These are phyloP conservation scores for Coluber constrictor DNA, from an alignment of 2,797 vertebrate species.

Conservation along the genomic window DNA sequence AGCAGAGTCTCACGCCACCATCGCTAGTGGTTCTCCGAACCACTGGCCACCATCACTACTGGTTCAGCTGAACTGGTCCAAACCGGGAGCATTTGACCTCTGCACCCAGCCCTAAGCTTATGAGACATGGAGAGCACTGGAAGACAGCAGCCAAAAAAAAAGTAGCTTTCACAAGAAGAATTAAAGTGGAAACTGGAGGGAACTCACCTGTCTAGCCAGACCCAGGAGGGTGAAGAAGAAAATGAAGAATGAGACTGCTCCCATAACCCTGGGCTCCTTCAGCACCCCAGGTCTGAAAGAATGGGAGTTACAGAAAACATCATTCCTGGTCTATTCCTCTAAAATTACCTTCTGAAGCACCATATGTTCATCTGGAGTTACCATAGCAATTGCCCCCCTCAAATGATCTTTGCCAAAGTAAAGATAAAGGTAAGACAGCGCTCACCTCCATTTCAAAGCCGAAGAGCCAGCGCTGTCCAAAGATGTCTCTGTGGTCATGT, in stretches of 20 bases:
- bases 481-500: no score
- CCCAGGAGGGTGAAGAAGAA: conserved; percentile 83
- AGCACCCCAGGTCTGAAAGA: conserved; percentile 77
- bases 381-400: background rate
- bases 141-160: background rate
- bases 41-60: no score
- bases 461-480: no score
- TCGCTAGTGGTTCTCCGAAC: no score
- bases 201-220: conserved; percentile 81
- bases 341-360: background rate
- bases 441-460: no score
- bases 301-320: background rate
- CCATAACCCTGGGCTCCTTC: conserved; percentile 86
- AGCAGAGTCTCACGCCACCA: no score
- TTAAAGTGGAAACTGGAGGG: background rate
- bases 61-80: no score
- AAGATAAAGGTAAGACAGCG: background rate
- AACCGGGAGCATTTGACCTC: no score
- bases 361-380: background rate
- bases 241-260: conserved; percentile 82
- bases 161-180: no score
- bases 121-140: background rate
- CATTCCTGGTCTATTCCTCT: background rate
- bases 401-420: background rate
- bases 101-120: background rate